Evolutionary conservation across 2,888 invertebrate genomes (phyloP), one percentile per base, ranked within the genome.

Genomic region (Doris montereyensis): DNA sequence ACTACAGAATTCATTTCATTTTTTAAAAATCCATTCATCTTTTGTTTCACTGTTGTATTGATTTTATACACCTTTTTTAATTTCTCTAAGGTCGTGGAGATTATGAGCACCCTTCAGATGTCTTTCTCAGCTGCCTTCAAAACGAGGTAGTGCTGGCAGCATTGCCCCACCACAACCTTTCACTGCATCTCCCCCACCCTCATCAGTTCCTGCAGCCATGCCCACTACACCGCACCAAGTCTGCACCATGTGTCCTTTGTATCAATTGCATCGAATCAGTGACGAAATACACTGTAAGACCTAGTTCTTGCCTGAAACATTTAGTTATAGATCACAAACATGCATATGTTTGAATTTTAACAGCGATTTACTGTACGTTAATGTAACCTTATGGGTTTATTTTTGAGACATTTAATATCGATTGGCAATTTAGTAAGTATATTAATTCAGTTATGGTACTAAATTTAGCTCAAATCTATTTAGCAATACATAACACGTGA

Each of bases 161-260:
- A 30, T n/a, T 3, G 2, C 62, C 24, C 3, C 58, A 13, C 8
- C 26, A 1, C 26, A 24, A 0, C 13, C 32, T 21, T 17, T 21
- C 5, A 10, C 24, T 17, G 21, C 21, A 13, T 13, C 70, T 21
- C 52, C 30, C 5, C 52, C 52, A 2, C 3, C 30, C 13, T 24
- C 24, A 67, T 28, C 67, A 10, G 17, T 17, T 10, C 17, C 52
- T 41, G 52, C 17, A 17, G 52, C n/a, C n/a, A n/a, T n/a, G n/a
- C n/a, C 57, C 0, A 13, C 77, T 3, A 71, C 82, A 3, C 79
- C 75, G n/a, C 85, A 93, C 94, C 86, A 94, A 94, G 86, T 94
- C 94, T 98, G 98, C 90, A 97, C 97, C 83, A 96, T 96, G 88
- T 98, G 98, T 87, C 98, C 98, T 0, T 96, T 98, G 95, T 93